Percentiles rank a stretch among this genome's conserved stretches.
phyloP scores from a whole-genome alignment of 2,113 vertebrate species.

The Nycticryphes semicollaris region DNA sequence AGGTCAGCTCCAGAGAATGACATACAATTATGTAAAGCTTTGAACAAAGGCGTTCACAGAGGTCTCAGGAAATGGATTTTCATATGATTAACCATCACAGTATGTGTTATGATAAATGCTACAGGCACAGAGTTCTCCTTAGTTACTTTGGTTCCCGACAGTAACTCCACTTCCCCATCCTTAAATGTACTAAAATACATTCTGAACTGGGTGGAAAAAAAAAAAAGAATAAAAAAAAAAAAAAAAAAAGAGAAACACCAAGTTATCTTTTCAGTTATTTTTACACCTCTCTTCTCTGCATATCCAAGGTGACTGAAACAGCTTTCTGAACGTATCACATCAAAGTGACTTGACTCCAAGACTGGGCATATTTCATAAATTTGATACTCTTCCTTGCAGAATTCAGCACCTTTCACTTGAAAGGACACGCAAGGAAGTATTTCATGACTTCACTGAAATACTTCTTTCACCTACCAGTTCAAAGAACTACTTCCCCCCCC shows the following conservation, averaged over 20 bases:
- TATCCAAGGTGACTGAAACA: neutral
- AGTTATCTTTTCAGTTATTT: neutral
- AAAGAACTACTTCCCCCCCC: neutral
- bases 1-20: neutral
- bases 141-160: neutral
- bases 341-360: neutral
- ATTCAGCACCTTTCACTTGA: neutral
- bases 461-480: neutral
- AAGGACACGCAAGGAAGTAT: neutral
- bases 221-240: neutral
- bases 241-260: neutral
- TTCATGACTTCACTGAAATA: neutral
- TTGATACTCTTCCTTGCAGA: neutral
- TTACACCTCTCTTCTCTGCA: neutral
- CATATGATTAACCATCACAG: neutral
- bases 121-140: neutral
- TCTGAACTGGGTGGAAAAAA: neutral
- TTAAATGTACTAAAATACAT: neutral
- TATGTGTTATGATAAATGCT: accelerated
- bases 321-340: neutral
- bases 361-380: neutral
- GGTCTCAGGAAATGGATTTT: conserved; percentile 41
- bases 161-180: neutral
- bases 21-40: neutral
- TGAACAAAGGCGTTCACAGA: conserved; percentile 17